Evolutionary conservation across 2,797 vertebrate genomes (phyloP).

Genomic region (Cuniculus paca): DNA sequence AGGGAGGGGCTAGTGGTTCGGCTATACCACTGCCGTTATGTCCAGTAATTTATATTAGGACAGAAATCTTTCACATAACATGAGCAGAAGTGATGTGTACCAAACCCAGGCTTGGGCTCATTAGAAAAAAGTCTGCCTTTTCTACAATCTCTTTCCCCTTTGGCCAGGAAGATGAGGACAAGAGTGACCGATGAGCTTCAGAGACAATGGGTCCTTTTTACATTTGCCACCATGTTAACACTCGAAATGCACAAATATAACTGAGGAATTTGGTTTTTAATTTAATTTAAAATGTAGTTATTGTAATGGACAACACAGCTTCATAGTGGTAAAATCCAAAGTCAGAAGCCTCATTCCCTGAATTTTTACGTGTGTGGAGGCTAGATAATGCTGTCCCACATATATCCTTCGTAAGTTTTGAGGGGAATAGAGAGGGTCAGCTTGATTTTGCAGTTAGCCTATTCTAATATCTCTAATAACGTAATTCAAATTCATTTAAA

Average conservation of each 20-base stretch:
- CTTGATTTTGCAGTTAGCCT: neutral
- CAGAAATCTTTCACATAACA: too few species aligned
- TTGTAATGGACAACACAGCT: too few species aligned
- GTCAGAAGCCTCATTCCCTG: neutral
- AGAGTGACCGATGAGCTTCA: neutral
- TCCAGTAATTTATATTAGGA: too few species aligned
- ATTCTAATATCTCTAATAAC: neutral
- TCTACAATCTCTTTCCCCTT: neutral
- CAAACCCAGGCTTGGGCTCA: neutral
- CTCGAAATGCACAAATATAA: neutral
- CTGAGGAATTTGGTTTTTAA: neutral
- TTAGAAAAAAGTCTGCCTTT: neutral
- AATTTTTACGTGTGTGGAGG: neutral
- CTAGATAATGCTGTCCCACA: neutral
- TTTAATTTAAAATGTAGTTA: neutral
- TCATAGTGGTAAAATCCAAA: too few species aligned
- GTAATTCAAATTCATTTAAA: conserved; percentile 32
- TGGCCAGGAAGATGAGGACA: neutral
- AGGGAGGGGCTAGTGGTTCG: too few species aligned
- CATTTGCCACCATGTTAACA: neutral
- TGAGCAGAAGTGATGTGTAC: neutral
- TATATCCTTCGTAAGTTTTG: neutral
- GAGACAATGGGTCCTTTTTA: neutral
- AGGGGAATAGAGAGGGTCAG: neutral
- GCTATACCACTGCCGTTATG: too few species aligned